Conservation (phyloP, 2,113 vertebrate species). For the Heterocephalus glaber region DNA sequence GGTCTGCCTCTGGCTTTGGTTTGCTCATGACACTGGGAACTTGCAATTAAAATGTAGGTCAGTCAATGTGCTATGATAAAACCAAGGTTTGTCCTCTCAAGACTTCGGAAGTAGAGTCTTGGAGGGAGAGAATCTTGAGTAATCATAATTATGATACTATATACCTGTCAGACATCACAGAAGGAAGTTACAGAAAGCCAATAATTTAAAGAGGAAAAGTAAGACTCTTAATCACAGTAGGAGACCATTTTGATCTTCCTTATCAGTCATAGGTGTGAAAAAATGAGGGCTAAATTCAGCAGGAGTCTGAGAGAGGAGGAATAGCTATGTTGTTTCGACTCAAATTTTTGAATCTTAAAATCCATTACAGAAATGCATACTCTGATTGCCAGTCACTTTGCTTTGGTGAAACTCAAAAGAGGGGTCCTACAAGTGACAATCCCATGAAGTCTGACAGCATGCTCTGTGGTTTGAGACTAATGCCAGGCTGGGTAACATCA, state of each 20-base stretch:
- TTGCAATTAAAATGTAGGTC: slow-evolving; percentile 22
- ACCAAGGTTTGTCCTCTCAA: neutral
- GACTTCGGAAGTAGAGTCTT: slow-evolving; percentile 14
- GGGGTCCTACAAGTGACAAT: neutral
- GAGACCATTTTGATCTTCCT: slow-evolving; percentile 47
- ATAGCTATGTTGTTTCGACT: neutral
- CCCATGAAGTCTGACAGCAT: neutral
- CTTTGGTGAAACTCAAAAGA: neutral
- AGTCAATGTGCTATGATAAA: slow-evolving; percentile 27
- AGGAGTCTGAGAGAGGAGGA: slow-evolving; percentile 45
- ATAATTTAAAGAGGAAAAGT: slow-evolving; percentile 46
- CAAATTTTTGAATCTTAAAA: slow-evolving; percentile 40
- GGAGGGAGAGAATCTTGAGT: slow-evolving; percentile 45
- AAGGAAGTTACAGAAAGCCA: slow-evolving; percentile 38
- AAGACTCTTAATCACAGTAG: slow-evolving; percentile 29
- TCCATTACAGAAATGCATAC: neutral
- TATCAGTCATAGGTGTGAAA: neutral
- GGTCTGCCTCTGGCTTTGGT: slow-evolving; percentile 6
- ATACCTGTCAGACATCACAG: slow-evolving; percentile 7
- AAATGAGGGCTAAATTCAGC: slow-evolving; percentile 5
- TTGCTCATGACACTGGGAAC: neutral
- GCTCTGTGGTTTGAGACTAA: neutral
- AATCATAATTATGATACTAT: slow-evolving; percentile 8
- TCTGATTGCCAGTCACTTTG: neutral
- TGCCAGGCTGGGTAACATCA: neutral